Percentiles rank a stretch among this genome's conserved stretches.
Evolutionary conservation across 2,113 vertebrate genomes (phyloP).

Genomic region (Platysternon megacephalum): DNA sequence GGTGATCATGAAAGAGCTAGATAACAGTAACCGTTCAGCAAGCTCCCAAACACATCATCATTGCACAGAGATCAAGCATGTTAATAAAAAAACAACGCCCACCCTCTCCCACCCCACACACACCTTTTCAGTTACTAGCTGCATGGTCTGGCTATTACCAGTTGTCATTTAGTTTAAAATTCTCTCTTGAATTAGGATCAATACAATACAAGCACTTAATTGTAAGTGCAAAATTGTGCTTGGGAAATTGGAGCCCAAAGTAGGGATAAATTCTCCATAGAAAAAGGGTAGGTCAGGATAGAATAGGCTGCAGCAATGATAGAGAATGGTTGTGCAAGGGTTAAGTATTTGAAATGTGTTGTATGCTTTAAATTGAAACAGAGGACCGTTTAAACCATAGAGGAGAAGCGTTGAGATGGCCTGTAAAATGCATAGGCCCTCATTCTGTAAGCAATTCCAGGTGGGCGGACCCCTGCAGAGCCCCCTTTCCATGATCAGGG

Average conservation of each 20-base stretch:
- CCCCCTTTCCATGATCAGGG: neutral
- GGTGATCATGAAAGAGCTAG: neutral
- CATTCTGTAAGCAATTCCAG: constrained; percentile 4
- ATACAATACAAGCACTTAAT: neutral
- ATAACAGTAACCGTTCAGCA: neutral
- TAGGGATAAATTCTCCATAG: neutral
- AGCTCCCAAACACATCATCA: neutral
- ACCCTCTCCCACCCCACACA: too few relatives aligned
- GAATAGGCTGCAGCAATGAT: neutral
- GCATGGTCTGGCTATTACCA: neutral
- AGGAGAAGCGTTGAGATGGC: neutral
- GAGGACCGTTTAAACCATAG: neutral
- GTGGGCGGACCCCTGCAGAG: neutral
- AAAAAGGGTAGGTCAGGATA: neutral
- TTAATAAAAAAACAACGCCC: neutral
- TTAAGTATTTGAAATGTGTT: neutral
- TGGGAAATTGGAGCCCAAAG: neutral
- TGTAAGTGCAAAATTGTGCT: constrained; percentile 12
- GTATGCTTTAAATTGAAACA: neutral
- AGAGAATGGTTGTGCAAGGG: neutral
- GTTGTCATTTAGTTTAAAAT: neutral
- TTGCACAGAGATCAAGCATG: neutral
- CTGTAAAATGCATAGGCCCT: neutral
- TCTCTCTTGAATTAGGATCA: neutral
- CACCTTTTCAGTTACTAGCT: neutral